Conservation (phyloP, 2,888 invertebrate species). For the Acanthosepion esculentum region DNA sequence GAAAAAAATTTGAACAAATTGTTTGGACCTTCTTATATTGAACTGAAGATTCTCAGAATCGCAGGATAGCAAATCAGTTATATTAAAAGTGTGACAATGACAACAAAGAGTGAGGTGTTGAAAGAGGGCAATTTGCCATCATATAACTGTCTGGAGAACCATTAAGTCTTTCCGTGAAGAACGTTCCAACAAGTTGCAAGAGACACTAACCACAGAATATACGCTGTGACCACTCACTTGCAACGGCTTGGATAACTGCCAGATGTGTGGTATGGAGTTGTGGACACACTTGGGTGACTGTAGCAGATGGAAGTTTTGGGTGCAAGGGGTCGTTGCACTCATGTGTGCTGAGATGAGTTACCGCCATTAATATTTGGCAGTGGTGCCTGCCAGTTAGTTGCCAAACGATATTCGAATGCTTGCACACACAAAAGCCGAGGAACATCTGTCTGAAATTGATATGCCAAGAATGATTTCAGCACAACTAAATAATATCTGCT, state of each 20-base stretch:
- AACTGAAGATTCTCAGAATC: not conserved
- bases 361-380: slow-evolving; percentile 7
- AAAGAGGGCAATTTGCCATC: no score
- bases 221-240: not conserved
- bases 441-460: not conserved
- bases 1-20: no score
- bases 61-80: not conserved
- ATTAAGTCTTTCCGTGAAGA: not conserved
- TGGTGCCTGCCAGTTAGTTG: not conserved
- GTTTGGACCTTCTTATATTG: not conserved
- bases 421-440: not conserved
- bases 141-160: not conserved
- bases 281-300: not conserved
- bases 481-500: slow-evolving; percentile 18
- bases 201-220: not conserved
- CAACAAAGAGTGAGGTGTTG: not conserved
- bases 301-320: not conserved
- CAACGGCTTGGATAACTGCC: not conserved
- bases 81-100: not conserved
- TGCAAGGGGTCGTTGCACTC: not conserved
- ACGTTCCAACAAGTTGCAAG: slow-evolving; percentile 11
- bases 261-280: not conserved
- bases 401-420: not conserved
- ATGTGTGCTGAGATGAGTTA: not conserved
- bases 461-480: not conserved